These are phyloP conservation scores for Dastarcus helophoroides DNA, from an alignment of 2,888 invertebrate species.

Conservation along the genomic window DNA sequence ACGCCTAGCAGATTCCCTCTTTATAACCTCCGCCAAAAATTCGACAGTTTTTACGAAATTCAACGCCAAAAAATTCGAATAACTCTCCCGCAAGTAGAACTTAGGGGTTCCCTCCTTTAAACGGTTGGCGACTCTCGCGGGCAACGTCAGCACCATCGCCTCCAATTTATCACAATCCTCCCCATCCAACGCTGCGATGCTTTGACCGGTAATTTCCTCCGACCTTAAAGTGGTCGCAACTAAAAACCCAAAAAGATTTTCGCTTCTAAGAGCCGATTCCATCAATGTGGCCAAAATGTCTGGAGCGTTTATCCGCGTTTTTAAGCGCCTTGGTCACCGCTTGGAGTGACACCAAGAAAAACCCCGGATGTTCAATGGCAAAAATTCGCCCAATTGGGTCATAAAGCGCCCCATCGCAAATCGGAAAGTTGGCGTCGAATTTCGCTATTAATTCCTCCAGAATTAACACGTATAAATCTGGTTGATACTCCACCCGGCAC, in stretches of 20 bases:
- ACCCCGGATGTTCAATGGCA: conserved; percentile 41
- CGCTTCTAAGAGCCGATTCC: too few species aligned
- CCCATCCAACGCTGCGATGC: conserved; percentile 20
- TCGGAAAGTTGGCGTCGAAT: conserved; percentile 49
- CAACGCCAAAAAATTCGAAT: conserved; percentile 46
- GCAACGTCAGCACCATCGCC: conserved; percentile 54
- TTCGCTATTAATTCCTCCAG: conserved; percentile 40
- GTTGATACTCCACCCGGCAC: conserved; percentile 30
- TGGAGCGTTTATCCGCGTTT: too few species aligned
- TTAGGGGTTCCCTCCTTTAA: conserved; percentile 44
- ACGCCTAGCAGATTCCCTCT: too few species aligned
- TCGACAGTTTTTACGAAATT: conserved; percentile 50
- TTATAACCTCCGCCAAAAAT: conserved; percentile 41
- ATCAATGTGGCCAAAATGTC: too few species aligned
- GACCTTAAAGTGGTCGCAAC: too few species aligned
- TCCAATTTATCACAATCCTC: conserved; percentile 38
- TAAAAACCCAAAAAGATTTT: too few species aligned
- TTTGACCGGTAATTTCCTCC: conserved; percentile 40
- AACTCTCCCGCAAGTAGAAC: conserved; percentile 46
- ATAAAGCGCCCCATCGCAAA: conserved; percentile 32
- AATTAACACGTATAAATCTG: conserved; percentile 40
- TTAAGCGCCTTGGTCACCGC: conserved; percentile 40
- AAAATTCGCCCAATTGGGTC: conserved; percentile 39
- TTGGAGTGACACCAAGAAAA: conserved; percentile 40
- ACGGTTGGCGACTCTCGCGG: conserved; percentile 59